Percentiles rank a stretch among this genome's conserved stretches.
These are phyloP conservation scores for Merodon equestris DNA, from an alignment of 2,888 invertebrate species.

Conservation along the genomic window DNA sequence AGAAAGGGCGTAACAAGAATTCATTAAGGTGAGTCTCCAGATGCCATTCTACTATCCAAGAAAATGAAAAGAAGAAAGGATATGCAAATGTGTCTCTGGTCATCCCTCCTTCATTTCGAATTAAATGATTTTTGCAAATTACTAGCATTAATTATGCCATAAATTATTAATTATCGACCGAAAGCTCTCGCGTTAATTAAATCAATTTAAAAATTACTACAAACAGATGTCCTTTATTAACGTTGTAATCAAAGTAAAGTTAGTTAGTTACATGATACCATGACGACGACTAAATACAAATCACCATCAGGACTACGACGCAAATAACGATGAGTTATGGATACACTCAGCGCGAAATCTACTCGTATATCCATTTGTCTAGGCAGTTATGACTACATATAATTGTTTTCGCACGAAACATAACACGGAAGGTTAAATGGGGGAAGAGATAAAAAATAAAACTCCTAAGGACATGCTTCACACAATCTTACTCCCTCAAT, in stretches of 20 bases:
- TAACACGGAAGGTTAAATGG: background rate
- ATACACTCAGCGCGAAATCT: conserved; percentile 50
- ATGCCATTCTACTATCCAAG: conserved; percentile 4
- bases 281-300: background rate
- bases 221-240: conserved; percentile 39
- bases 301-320: conserved; percentile 1
- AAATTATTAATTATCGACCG: conserved; percentile 66
- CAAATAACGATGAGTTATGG: conserved; percentile 60
- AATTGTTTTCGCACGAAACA: conserved; percentile 26
- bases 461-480: conserved; percentile 44
- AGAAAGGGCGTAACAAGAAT: too few relatives aligned
- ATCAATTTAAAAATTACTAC: conserved; percentile 59
- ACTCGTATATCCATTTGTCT: conserved; percentile 50
- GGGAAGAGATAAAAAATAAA: conserved; percentile 32
- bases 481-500: conserved; percentile 9
- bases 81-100: conserved; percentile 51
- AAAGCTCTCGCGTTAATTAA: conserved; percentile 62
- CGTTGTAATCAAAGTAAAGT: background rate
- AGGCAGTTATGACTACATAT: conserved; percentile 31
- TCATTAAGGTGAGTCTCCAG: conserved; percentile 2
- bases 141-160: conserved; percentile 56
- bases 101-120: conserved; percentile 44
- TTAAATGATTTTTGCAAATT: conserved; percentile 36
- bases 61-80: too few relatives aligned
- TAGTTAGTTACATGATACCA: too few relatives aligned